Evolutionary conservation across 2,797 vertebrate species (phyloP).

Genomic region (Leuciscus waleckii): DNA sequence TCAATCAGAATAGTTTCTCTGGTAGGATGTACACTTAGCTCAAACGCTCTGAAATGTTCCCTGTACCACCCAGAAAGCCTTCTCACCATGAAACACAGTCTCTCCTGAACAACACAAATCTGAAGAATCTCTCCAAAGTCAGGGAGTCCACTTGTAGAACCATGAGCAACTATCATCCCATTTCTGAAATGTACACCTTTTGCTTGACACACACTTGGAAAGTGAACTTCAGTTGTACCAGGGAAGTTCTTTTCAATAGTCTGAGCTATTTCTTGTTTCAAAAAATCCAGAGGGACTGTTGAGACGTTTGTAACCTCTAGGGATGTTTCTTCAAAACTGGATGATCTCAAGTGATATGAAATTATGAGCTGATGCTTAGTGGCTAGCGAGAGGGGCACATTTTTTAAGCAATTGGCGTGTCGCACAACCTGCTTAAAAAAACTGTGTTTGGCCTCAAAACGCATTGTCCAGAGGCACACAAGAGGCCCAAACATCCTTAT

Average conservation of each 20-base stretch:
- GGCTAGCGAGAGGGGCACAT: constrained; percentile 38
- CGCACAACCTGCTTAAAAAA: constrained; percentile 6
- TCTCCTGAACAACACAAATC: constrained; percentile 45
- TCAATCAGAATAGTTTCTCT: constrained; percentile 23
- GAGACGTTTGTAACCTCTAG: constrained; percentile 20
- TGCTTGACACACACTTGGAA: constrained; percentile 29
- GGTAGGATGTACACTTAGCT: constrained; percentile 1
- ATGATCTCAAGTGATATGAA: constrained; percentile 17
- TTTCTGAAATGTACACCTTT: constrained; percentile 44
- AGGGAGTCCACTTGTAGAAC: constrained; percentile 47
- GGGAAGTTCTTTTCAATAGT: constrained; percentile 28
- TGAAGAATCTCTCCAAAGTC: constrained; percentile 53
- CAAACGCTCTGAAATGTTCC: constrained; percentile 20
- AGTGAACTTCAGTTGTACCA: constrained; percentile 23
- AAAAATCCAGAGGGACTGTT: constrained; percentile 6
- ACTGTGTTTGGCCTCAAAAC: neutral
- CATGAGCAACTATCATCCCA: constrained; percentile 52
- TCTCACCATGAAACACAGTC: constrained; percentile 44
- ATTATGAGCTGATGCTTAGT: constrained; percentile 12
- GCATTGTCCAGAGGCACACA: constrained; percentile 7
- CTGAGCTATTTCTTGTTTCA: constrained; percentile 42
- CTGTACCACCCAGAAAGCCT: constrained; percentile 33
- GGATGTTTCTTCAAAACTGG: neutral
- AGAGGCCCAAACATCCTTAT: constrained; percentile 29
- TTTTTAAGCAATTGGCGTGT: constrained; percentile 35